Base-by-base conservation (phyloP, 2,797 vertebrate species). In the Acanthornis magna region DNA sequence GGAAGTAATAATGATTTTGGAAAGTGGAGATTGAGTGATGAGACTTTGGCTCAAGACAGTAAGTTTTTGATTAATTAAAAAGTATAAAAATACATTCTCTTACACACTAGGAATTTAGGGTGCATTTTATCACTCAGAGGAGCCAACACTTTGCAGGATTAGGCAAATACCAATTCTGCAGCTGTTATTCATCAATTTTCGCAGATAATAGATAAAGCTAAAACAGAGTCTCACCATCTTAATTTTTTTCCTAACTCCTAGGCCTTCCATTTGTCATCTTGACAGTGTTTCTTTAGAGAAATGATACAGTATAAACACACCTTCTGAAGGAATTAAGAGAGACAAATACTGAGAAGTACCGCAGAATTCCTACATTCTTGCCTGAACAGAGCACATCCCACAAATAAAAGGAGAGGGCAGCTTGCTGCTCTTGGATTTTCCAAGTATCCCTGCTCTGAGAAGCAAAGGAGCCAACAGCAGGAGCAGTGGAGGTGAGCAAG, bases 271-370 rank as follows among this genome's bases (percentile, higher is more conserved):
- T 96, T 96, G 89, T 96, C 89, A 96, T 75, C 72, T 88, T 88
- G 92, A 92, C 91, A 96, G 76, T 66, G 82, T 95, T 96, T 93
- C 91, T 96, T 91, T 61, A 89, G 51, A 97, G 89, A 92, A 93
- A 95, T 81, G 60, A 78, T 87, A 58, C 61, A 77, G 62, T 91
- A 94, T 91, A 96, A 94, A 93, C 89, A 90, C 40, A 76, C 42
- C 63, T 96, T 95, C 73, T 53, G 62, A 91, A 91, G 62, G 89
- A 96, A 92, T 88, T 93, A 93, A 80, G 60, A 93, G 70, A 92
- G 67, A 75, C 58, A 80, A 78, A 84, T 55, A 51, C 76, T 55
- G 50, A 72, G 45, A 68, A 78, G n/a, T 57, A 78, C 60, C 2
- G 5, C 27, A 83, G 76, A 81, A 91, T 81, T 80, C 66, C 45